phyloP scores from a whole-genome alignment of 1,140 invertebrate species.

The Chelonus insularis region DNA sequence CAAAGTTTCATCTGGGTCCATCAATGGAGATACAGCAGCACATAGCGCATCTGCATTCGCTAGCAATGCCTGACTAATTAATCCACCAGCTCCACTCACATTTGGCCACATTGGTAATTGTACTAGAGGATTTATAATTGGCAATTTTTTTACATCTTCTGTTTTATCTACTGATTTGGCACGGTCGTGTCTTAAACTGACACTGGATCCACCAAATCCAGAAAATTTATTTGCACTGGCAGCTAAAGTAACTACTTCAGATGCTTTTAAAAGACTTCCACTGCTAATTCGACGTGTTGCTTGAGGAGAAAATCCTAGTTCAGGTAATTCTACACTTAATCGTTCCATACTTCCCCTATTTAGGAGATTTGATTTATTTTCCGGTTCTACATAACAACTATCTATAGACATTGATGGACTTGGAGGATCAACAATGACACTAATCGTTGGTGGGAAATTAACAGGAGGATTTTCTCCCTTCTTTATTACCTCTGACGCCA shows the following conservation, averaged over 20 bases:
- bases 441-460: slow-evolving; percentile 52
- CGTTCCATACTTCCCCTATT: slow-evolving; percentile 53
- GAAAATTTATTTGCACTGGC: slow-evolving; percentile 57
- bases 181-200: slow-evolving; percentile 51
- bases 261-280: slow-evolving; percentile 73
- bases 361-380: slow-evolving; percentile 20
- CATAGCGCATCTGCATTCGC: slow-evolving; percentile 96
- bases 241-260: slow-evolving; percentile 63
- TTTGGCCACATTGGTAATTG: slow-evolving; percentile 84
- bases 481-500: slow-evolving; percentile 37
- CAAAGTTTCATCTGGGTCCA: slow-evolving; percentile 88
- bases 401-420: slow-evolving; percentile 56
- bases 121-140: slow-evolving; percentile 89
- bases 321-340: slow-evolving; percentile 53
- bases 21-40: slow-evolving; percentile 89
- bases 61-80: slow-evolving; percentile 88
- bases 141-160: slow-evolving; percentile 71
- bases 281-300: slow-evolving; percentile 77
- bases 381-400: slow-evolving; percentile 42
- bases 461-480: slow-evolving; percentile 37
- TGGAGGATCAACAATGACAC: slow-evolving; percentile 55
- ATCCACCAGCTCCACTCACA: slow-evolving; percentile 69
- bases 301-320: slow-evolving; percentile 66
- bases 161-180: slow-evolving; percentile 60
- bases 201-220: slow-evolving; percentile 55